These are phyloP conservation scores for Urocitellus parryii DNA, from an alignment of 2,113 vertebrate species.

Conservation along the genomic window DNA sequence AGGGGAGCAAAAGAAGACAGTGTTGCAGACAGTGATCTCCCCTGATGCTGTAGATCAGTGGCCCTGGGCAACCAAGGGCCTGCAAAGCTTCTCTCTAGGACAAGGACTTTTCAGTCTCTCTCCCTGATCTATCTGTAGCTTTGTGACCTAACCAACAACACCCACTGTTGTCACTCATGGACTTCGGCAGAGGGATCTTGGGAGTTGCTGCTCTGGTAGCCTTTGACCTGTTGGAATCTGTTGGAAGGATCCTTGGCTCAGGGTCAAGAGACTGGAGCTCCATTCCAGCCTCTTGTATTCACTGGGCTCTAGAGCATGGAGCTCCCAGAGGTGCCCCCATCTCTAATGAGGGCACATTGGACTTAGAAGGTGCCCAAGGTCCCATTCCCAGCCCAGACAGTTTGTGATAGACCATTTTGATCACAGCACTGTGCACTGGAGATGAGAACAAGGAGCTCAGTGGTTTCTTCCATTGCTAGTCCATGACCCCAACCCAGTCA, in stretches of 20 bases:
- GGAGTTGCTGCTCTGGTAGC: too few relatives aligned
- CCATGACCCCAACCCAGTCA: neutral
- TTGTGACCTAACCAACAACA: too few relatives aligned
- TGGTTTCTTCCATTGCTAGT: neutral
- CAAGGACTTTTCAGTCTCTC: neutral
- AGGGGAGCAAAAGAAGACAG: too few relatives aligned
- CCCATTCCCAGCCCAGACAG: neutral
- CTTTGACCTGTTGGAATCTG: neutral
- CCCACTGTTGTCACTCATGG: neutral
- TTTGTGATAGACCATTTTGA: neutral
- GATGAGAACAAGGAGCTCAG: fast-evolving
- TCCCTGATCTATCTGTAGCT: neutral
- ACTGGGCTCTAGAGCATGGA: too few relatives aligned
- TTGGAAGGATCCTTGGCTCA: neutral
- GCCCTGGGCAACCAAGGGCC: too few relatives aligned
- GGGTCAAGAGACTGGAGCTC: neutral
- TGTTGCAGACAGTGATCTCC: neutral
- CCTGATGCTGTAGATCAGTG: neutral
- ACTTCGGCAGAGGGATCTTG: neutral
- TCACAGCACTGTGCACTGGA: fast-evolving
- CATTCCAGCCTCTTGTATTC: neutral
- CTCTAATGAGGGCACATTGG: neutral
- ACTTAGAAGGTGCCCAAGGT: neutral
- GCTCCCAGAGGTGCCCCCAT: neutral
- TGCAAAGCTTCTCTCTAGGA: too few relatives aligned